Conservation (phyloP, 2,888 invertebrate genomes). For the Tenthredo notha region DNA sequence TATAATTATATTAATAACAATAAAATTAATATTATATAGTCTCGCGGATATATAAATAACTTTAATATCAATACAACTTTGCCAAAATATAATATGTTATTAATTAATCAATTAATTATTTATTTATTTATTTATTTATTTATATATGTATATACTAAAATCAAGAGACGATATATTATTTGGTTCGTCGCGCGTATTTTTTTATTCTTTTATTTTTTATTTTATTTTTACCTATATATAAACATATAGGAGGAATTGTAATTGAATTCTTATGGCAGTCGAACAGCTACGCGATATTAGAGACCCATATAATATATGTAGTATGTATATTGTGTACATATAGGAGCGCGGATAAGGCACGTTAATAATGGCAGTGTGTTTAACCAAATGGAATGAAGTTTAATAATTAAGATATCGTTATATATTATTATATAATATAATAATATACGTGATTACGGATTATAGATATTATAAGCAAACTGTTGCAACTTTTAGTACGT, state of each 20-base stretch:
- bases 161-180: too few relatives aligned
- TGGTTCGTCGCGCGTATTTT: too few relatives aligned
- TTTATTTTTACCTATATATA: too few relatives aligned
- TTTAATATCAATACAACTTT: constrained; percentile 7
- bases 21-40: background rate
- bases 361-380: constrained; percentile 29
- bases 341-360: constrained; percentile 8
- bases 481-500: background rate
- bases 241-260: background rate
- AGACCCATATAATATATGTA: background rate
- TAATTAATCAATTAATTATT: background rate
- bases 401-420: background rate
- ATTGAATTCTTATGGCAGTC: background rate
- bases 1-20: constrained; percentile 2
- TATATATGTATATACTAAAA: background rate
- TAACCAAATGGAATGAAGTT: constrained; percentile 30
- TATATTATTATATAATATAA: background rate
- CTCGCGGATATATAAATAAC: constrained; percentile 23
- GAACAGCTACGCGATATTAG: background rate
- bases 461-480: too few relatives aligned
- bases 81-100: background rate
- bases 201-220: background rate
- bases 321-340: background rate
- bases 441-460: background rate
- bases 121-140: background rate